Conservation (phyloP, 1,140 invertebrate species). For the Ceratina australensis region DNA sequence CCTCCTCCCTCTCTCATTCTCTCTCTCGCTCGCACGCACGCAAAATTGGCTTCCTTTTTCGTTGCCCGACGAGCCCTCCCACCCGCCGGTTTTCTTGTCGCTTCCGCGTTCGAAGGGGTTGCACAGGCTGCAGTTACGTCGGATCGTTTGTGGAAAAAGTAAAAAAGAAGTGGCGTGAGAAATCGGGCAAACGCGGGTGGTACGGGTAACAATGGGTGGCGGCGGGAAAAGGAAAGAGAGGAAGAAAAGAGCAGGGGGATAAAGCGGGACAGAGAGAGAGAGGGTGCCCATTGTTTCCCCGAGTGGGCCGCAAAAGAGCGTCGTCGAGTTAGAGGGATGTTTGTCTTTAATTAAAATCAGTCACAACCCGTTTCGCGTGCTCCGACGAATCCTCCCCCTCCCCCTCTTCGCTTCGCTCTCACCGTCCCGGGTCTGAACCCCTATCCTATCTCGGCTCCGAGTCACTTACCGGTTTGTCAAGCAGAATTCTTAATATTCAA, state of each 20-base stretch:
- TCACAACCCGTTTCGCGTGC: conserved; percentile 62
- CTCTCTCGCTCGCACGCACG: background rate
- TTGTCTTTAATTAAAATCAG: conserved; percentile 78
- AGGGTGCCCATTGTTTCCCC: conserved; percentile 65
- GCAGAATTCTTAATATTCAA: conserved; percentile 77
- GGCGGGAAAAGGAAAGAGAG: conserved; percentile 24
- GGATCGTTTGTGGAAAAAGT: conserved; percentile 47
- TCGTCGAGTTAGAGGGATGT: conserved; percentile 69
- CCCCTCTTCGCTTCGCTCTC: background rate
- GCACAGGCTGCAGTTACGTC: conserved; percentile 35
- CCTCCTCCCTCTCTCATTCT: background rate
- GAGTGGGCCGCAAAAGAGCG: conserved; percentile 61
- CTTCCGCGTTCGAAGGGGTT: conserved; percentile 5
- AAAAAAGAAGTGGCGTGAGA: conserved; percentile 44
- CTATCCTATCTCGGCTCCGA: background rate
- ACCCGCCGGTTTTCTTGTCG: background rate
- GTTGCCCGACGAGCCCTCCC: background rate
- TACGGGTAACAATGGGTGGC: conserved; percentile 19
- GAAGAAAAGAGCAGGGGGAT: conserved; percentile 33
- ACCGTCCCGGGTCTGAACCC: background rate
- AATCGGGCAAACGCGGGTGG: conserved; percentile 41
- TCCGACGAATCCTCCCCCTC: conserved; percentile 43
- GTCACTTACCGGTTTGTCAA: conserved; percentile 58
- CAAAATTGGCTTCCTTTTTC: too few species aligned
- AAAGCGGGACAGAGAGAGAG: too few species aligned